A percentile compares a stretch with the other conserved stretches of the same genome.
phyloP scores from a whole-genome alignment of 2,888 invertebrate genomes.

The Dione vanillae region DNA sequence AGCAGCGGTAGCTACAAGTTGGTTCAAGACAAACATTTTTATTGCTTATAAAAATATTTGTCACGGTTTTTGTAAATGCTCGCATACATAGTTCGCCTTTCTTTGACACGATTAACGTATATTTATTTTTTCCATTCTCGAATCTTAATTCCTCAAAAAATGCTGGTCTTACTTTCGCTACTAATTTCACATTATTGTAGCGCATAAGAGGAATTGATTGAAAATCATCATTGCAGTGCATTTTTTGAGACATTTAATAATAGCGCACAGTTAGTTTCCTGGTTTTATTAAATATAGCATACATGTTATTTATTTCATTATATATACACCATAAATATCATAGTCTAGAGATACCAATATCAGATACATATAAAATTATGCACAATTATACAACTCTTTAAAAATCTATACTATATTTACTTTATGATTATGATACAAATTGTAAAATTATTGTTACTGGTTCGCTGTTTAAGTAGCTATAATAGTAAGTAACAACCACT shows the following conservation, averaged over 20 bases:
- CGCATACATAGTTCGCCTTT: not conserved
- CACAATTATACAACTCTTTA: not conserved
- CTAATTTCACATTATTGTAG: too few species aligned
- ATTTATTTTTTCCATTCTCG: not conserved
- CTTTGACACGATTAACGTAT: not conserved
- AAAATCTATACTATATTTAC: not conserved
- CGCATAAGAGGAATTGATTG: too few species aligned
- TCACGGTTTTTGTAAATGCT: not conserved
- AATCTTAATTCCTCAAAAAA: not conserved
- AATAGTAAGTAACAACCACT: slow-evolving; percentile 55
- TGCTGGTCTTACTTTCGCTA: not conserved
- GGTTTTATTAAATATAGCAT: too few species aligned
- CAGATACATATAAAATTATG: not conserved
- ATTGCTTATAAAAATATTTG: slow-evolving; percentile 16
- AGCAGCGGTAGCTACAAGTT: not conserved
- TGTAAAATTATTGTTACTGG: slow-evolving; percentile 52
- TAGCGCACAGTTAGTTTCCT: too few species aligned
- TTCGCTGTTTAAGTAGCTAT: slow-evolving; percentile 56
- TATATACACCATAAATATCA: too few species aligned
- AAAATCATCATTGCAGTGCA: too few species aligned
- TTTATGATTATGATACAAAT: slow-evolving; percentile 9
- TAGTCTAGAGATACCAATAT: too few species aligned
- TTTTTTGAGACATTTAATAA: too few species aligned
- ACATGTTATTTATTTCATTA: not conserved
- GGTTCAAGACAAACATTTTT: slow-evolving; percentile 31